These are phyloP conservation scores for Pandemis corylana DNA, from an alignment of 2,888 invertebrate species.

Conservation along the genomic window DNA sequence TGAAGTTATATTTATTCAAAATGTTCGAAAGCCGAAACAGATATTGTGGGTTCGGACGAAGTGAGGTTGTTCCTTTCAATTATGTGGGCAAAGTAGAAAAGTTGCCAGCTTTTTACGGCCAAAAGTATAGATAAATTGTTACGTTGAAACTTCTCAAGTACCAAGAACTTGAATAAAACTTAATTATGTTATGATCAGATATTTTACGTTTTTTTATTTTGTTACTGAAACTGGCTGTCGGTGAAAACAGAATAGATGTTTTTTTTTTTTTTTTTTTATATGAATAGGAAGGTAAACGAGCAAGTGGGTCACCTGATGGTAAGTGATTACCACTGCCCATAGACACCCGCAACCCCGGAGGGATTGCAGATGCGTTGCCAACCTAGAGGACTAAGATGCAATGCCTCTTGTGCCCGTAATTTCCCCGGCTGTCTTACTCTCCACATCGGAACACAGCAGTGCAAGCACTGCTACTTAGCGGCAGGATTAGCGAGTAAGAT, in stretches of 20 bases:
- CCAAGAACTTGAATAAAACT: conserved; percentile 12
- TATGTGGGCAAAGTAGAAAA: conserved; percentile 17
- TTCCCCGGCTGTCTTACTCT: too few species aligned
- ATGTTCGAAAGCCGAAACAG: background rate
- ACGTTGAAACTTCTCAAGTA: background rate
- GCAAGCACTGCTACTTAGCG: too few species aligned
- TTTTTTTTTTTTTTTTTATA: too few species aligned
- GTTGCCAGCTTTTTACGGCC: conserved; percentile 15
- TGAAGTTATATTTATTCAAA: conserved; percentile 5
- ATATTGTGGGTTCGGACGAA: background rate
- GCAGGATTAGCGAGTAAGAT: too few species aligned
- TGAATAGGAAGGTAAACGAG: too few species aligned
- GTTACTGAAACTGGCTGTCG: background rate
- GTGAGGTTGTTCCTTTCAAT: conserved; percentile 13
- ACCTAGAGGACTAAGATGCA: too few species aligned
- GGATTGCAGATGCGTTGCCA: too few species aligned
- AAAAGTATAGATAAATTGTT: conserved; percentile 11
- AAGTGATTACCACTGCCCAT: too few species aligned
- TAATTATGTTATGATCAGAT: conserved; percentile 9
- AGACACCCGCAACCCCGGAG: too few species aligned
- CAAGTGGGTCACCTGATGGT: too few species aligned
- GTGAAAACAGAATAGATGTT: background rate
- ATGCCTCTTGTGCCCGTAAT: too few species aligned
- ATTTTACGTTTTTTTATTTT: background rate
- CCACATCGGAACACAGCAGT: too few species aligned